Evolutionary conservation across 2,888 invertebrate genomes (phyloP), one percentile per base, ranked within the genome.

Genomic region (Hesperia comma): DNA sequence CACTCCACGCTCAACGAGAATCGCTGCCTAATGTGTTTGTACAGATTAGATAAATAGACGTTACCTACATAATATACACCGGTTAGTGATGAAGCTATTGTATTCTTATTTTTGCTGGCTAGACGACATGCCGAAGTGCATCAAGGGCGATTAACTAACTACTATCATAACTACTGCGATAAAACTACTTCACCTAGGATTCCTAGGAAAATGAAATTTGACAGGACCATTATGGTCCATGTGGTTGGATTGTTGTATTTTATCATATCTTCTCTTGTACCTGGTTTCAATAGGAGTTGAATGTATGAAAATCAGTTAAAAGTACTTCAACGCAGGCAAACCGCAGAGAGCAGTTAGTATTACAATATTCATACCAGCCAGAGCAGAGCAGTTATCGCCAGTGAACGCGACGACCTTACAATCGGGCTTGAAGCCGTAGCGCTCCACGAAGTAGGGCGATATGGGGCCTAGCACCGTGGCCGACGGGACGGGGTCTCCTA

Each of bases 341-440:
- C 26, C 26, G 26, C 26, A 5, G 3, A 5, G 3, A 26, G 10
- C 33, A 37, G 37, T 2, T 37, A 37, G 37, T 37, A 37, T 2
- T 37, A 37, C 37, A 37, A 37, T 37, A 49, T n/a, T 26, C 77
- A 82, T 87, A 94, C 97, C 97, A 71, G 96, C 95, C 21, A 98
- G 87, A 0, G 97, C 96, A 1, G 97, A 96, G 26, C 98, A 97
- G 93, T 99, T 99, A 85, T 99, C 99, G 0, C 99, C 99, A 0
- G 99, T 99, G 85, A 98, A 99, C 0, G 98, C 96, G 4, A 97
- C 93, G 2, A 99, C 94, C 77, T 94, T 93, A 82, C 99, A 99
- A 14, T 95, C 93, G 0, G 95, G 86, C 71, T 94, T 94, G 87
- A 99, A 98, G 15, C 97, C 96, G 87, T 97, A 99, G 69, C 98